Conservation (phyloP, 2,797 vertebrate species). For the Catostomus latipinnis region DNA sequence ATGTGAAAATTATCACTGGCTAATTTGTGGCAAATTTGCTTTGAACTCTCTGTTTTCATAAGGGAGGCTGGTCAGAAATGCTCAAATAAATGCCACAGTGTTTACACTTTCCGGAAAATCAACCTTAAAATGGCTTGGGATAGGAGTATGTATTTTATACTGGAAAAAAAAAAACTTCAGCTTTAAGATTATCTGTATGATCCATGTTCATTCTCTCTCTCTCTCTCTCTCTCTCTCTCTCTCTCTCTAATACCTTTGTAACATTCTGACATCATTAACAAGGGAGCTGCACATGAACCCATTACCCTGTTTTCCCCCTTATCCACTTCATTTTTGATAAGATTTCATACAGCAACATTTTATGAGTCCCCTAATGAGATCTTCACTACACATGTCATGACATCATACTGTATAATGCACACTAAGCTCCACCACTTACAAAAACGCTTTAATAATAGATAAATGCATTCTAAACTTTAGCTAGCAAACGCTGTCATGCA, state of each 20-base stretch:
- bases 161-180: too few relatives aligned
- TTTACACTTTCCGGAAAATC: too few relatives aligned
- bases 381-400: slow-evolving; percentile 18
- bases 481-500: not conserved
- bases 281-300: slow-evolving; percentile 17
- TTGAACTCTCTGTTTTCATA: too few relatives aligned
- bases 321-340: slow-evolving; percentile 39
- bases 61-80: too few relatives aligned
- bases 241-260: slow-evolving; percentile 22
- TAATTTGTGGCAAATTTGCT: too few relatives aligned
- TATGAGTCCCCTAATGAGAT: slow-evolving; percentile 31
- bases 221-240: slow-evolving; percentile 5
- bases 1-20: too few relatives aligned
- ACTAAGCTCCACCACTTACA: slow-evolving; percentile 23
- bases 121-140: too few relatives aligned
- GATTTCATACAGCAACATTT: slow-evolving; percentile 9
- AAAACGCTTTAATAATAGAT: slow-evolving; percentile 29
- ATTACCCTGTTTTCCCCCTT: not conserved
- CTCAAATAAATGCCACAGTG: too few relatives aligned
- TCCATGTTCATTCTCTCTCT: too few relatives aligned
- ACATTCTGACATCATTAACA: slow-evolving; percentile 33
- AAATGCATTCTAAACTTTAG: slow-evolving; percentile 12
- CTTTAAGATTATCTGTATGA: too few relatives aligned
- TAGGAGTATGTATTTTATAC: too few relatives aligned
- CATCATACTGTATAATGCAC: slow-evolving; percentile 37